Base-by-base conservation (phyloP, 2,888 invertebrate genomes). In the Brachylomia viminalis region DNA sequence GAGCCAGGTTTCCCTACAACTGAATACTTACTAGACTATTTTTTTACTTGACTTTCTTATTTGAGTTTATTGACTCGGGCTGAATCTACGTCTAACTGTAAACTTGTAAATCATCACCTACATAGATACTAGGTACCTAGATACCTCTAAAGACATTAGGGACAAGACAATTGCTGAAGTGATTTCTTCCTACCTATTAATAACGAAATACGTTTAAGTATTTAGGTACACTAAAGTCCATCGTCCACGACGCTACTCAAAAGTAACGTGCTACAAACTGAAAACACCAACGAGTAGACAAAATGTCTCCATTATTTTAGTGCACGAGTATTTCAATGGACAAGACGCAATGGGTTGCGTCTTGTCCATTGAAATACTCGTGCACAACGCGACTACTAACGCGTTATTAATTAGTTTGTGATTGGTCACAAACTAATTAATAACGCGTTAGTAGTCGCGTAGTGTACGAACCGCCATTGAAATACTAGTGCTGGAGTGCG, bases 171-270 rank as follows among this genome's bases (percentile, higher is more conserved):
- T n/a, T 56, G 4, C 38, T 49, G 17, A 33, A 10, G 38, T n/a
- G 20, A 42, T 56, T 69, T 68, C 20, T 79, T 42, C 20, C 67
- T 72, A 79, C 17, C 20, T 54, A 62, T 27, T 61, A 45, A 59
- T 54, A 42, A 70, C 45, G 5, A 45, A n/a, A 30, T 27, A 66
- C 8, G 13, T 65, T 27, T n/a, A 56, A 23, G 8, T 52, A 38
- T 30, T 20, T 59, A 61, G 17, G 42, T 64, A 79, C 11, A 64
- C 42, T 45, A 66, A 59, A n/a, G 42, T 27, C n/a, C 27, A 42
- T 42, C 17, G 42, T 42, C 42, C 17, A 64, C 17, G 42, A 64
- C 42, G 10, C 58, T 20, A 58, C 8, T 58, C 17, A 30, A 58
- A 17, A 58, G 58, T 27, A 30, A 42, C 10, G 17, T 27, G 17